Evolutionary conservation across 2,888 invertebrate species (phyloP), one percentile per base, ranked within the genome.

Genomic region (Girardia tigrina): DNA sequence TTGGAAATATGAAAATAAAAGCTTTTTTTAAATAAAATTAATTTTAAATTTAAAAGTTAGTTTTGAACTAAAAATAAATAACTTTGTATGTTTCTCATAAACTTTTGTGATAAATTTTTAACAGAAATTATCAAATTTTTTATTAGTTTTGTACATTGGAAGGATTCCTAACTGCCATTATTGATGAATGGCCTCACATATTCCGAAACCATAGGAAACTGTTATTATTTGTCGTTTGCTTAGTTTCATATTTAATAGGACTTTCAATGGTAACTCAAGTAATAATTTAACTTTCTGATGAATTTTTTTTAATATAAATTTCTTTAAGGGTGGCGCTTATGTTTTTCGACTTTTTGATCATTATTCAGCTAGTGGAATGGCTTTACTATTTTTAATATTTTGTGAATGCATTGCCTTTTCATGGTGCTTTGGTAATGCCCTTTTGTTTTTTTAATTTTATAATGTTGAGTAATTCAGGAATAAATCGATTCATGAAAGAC

Each of bases 331-430:
- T 78, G 98, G 98, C 77, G 95, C 98, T 91, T 98, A 95, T 85
- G 92, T 98, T 77, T 98, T 98, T 87, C 93, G 95, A 89, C 90
- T 98, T 80, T 88, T 98, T 81, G 95, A 98, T 85, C 93, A 93
- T n/a, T 98, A 97, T 85, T 94, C 97, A 0, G 97, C 97, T 1
- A 94, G 94, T 81, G 97, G 97, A 0, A 93, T 94, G 85, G 94
- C 94, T 80, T 87, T 98, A 75, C 88, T 98, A 71, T 93, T 94
- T 88, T 88, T 98, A 77, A 94, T 97, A 83, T 97, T 94, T 88
- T 98, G 97, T 86, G 98, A 98, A 86, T 97, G 97, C 84, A 90
- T 97, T 79, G 92, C 97, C 77, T 91, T 98, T 80, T 93, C 95
- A 27, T 98, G 97, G 97, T 92, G 92, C 26, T 95, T 92, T 81